Evolutionary conservation across 2,888 invertebrate genomes (phyloP).

Genomic region (Drosophila phalerata): DNA sequence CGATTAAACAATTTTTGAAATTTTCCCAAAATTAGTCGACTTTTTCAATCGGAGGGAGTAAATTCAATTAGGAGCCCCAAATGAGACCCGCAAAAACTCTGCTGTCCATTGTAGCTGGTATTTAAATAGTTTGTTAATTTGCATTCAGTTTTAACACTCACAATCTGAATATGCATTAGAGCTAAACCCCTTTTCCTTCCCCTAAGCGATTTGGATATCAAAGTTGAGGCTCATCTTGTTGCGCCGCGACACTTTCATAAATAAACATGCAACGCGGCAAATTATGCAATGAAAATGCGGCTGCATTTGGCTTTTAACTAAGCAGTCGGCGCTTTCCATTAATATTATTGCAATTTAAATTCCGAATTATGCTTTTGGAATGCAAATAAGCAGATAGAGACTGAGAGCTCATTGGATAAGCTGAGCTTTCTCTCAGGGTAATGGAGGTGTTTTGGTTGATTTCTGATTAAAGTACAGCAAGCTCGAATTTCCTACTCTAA

Average conservation of each 20-base stretch:
- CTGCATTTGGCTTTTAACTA: conserved; percentile 63
- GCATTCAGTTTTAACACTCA: conserved; percentile 71
- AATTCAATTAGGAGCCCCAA: conserved; percentile 56
- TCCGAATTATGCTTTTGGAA: conserved; percentile 68
- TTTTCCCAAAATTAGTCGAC: conserved; percentile 2
- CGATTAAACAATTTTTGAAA: not conserved
- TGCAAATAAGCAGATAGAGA: conserved; percentile 45
- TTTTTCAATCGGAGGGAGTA: conserved; percentile 4
- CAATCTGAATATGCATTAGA: conserved; percentile 62
- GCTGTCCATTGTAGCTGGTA: conserved; percentile 41
- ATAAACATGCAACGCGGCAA: conserved; percentile 67
- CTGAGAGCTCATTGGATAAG: not conserved
- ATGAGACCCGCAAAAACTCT: not conserved
- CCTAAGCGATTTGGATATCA: conserved; percentile 33
- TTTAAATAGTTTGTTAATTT: conserved; percentile 73
- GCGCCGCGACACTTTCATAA: conserved; percentile 73
- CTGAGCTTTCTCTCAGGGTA: not conserved
- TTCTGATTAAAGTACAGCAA: conserved; percentile 15
- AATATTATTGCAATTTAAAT: conserved; percentile 75
- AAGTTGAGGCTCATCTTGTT: conserved; percentile 40
- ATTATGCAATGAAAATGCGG: conserved; percentile 68
- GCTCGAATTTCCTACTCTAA: conserved; percentile 18
- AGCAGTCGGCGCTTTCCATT: conserved; percentile 58
- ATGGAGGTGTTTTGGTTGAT: conserved; percentile 3
- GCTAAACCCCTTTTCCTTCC: not conserved